These are phyloP conservation scores for Adelges cooleyi DNA, from an alignment of 1,140 invertebrate species.

Conservation along the genomic window DNA sequence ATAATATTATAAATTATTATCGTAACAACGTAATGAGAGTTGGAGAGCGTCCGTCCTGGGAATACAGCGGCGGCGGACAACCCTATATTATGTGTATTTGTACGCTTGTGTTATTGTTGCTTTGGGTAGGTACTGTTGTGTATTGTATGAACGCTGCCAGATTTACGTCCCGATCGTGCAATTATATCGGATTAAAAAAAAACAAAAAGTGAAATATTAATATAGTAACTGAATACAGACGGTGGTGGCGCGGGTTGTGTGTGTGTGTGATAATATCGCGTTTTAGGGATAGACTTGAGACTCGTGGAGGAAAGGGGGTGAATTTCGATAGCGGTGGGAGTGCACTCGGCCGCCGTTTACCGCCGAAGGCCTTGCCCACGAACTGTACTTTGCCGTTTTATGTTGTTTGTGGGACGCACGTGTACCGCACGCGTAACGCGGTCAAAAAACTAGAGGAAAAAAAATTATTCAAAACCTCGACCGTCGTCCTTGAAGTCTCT, in stretches of 20 bases:
- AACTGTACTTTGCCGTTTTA: background rate
- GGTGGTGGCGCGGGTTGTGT: too few relatives aligned
- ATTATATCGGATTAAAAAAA: slow-evolving; percentile 1
- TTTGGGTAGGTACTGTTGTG: too few relatives aligned
- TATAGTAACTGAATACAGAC: too few relatives aligned
- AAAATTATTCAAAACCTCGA: slow-evolving; percentile 10
- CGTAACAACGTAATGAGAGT: too few relatives aligned
- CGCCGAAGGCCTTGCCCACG: background rate
- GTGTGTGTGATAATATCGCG: too few relatives aligned
- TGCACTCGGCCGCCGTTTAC: background rate
- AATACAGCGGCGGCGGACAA: too few relatives aligned
- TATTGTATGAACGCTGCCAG: slow-evolving; percentile 16
- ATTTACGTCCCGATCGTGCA: slow-evolving; percentile 18
- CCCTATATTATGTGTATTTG: too few relatives aligned
- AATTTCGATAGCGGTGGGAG: slow-evolving; percentile 27
- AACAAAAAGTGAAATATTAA: background rate
- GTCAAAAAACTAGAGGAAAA: background rate
- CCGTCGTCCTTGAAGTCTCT: too few relatives aligned
- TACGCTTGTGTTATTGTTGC: too few relatives aligned
- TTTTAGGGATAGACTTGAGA: too few relatives aligned
- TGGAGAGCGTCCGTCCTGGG: too few relatives aligned
- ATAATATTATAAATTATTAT: too few relatives aligned
- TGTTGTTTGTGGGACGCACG: slow-evolving; percentile 6
- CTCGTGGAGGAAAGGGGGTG: background rate
- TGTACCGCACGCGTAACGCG: slow-evolving; percentile 17